phyloP scores from a whole-genome alignment of 2,888 invertebrate genomes.

The Arrhopalites spinosus region DNA sequence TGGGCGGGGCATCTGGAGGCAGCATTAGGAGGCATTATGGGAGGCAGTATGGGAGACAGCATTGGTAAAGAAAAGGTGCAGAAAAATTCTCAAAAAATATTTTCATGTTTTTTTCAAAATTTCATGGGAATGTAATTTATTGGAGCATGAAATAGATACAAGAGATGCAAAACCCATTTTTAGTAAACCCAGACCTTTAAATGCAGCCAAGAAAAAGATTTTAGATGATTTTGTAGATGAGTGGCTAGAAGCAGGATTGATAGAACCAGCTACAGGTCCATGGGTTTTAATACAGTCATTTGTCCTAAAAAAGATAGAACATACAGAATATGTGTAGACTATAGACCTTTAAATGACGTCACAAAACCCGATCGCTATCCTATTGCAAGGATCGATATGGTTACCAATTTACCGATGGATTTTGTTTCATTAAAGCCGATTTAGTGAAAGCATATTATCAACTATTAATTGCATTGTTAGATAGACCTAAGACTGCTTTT shows the following conservation, averaged over 20 bases:
- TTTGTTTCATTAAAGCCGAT: slow-evolving; percentile 57
- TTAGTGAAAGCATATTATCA: slow-evolving; percentile 58
- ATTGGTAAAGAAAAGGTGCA: neutral
- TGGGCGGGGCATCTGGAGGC: too few species aligned
- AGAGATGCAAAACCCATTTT: slow-evolving; percentile 29
- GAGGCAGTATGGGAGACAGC: neutral
- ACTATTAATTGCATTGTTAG: slow-evolving; percentile 54
- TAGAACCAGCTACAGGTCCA: slow-evolving; percentile 37
- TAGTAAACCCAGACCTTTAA: slow-evolving; percentile 38
- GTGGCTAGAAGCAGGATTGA: slow-evolving; percentile 39
- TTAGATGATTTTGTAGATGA: slow-evolving; percentile 43
- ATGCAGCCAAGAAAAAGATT: slow-evolving; percentile 37
- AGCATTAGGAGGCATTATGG: too few species aligned
- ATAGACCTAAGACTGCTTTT: slow-evolving; percentile 57
- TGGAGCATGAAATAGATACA: slow-evolving; percentile 38
- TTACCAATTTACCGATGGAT: slow-evolving; percentile 57
- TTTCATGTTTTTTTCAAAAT: neutral
- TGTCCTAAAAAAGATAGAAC: slow-evolving; percentile 57
- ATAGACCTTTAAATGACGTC: slow-evolving; percentile 56
- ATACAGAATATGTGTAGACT: slow-evolving; percentile 57
- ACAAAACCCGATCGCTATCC: slow-evolving; percentile 58
- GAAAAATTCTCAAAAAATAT: neutral
- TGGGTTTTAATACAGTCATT: slow-evolving; percentile 46
- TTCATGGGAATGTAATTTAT: neutral
- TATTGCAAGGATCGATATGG: slow-evolving; percentile 57